Conservation (phyloP, 2,888 invertebrate genomes). For the Ditula angustiorana region DNA sequence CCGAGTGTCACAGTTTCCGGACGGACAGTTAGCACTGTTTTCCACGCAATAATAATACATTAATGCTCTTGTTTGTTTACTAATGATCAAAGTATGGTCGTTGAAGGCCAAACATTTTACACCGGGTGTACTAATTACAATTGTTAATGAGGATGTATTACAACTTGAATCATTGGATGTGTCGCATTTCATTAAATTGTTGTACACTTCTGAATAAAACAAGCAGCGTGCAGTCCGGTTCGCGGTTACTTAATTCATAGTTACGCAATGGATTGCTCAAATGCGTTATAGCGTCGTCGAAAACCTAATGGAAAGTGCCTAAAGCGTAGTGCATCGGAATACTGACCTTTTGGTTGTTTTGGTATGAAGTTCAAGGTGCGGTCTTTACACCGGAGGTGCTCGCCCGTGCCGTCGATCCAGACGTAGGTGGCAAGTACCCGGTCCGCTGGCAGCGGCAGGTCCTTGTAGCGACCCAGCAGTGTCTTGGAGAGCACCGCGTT, state of each 20-base stretch:
- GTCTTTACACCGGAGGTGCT: conserved; percentile 94
- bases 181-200: conserved; percentile 47
- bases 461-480: conserved; percentile 89
- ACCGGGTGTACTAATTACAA: conserved; percentile 65
- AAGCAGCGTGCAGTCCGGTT: background rate
- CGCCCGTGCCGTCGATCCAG: conserved; percentile 98
- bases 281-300: conserved; percentile 17
- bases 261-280: conserved; percentile 31
- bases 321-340: conserved; percentile 2
- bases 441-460: conserved; percentile 91
- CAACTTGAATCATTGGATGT: conserved; percentile 55
- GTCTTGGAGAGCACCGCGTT: conserved; percentile 93
- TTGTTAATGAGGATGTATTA: conserved; percentile 76
- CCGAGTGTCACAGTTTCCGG: background rate
- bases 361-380: conserved; percentile 94
- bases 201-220: background rate
- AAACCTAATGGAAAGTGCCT: conserved; percentile 17
- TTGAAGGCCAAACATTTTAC: conserved; percentile 67
- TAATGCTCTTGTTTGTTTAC: conserved; percentile 50
- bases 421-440: conserved; percentile 94
- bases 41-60: conserved; percentile 3
- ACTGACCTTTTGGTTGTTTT: conserved; percentile 89
- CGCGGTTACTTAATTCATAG: conserved; percentile 12
- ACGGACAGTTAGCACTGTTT: background rate
- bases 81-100: conserved; percentile 48